These are phyloP conservation scores for Pterophyllum scalare DNA, from an alignment of 2,113 vertebrate genomes.

Conservation along the genomic window DNA sequence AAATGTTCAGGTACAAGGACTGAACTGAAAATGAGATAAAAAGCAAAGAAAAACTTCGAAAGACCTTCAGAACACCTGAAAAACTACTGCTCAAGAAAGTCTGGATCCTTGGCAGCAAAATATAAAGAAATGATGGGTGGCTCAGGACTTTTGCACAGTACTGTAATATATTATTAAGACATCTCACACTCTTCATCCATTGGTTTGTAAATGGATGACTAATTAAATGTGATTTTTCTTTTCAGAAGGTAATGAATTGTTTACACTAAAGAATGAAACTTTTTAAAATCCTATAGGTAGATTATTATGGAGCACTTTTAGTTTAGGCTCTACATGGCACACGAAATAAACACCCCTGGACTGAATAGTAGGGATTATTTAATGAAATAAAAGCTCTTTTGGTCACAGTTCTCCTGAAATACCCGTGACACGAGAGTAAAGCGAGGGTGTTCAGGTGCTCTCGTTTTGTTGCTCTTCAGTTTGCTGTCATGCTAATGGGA, in stretches of 20 bases:
- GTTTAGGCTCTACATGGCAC: background rate
- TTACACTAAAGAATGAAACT: background rate
- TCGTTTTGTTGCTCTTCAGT: conserved; percentile 35
- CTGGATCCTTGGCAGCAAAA: background rate
- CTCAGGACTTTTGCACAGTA: background rate
- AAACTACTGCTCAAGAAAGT: background rate
- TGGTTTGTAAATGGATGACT: background rate
- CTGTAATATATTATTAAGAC: background rate
- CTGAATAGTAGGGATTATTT: background rate
- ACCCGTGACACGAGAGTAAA: background rate
- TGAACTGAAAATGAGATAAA: background rate
- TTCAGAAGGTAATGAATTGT: background rate
- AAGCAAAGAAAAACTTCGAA: background rate
- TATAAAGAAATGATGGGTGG: background rate
- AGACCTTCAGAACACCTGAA: background rate
- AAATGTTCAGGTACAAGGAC: background rate
- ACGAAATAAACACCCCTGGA: background rate
- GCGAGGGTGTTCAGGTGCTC: background rate
- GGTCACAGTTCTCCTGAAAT: background rate
- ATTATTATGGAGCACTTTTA: background rate
- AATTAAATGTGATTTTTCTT: background rate
- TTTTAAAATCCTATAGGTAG: fast-evolving
- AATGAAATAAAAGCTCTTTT: background rate
- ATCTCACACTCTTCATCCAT: background rate
- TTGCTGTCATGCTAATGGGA: conserved; percentile 56